These are phyloP conservation scores for Neoascia interrupta DNA, from an alignment of 2,888 invertebrate genomes.

Conservation along the genomic window DNA sequence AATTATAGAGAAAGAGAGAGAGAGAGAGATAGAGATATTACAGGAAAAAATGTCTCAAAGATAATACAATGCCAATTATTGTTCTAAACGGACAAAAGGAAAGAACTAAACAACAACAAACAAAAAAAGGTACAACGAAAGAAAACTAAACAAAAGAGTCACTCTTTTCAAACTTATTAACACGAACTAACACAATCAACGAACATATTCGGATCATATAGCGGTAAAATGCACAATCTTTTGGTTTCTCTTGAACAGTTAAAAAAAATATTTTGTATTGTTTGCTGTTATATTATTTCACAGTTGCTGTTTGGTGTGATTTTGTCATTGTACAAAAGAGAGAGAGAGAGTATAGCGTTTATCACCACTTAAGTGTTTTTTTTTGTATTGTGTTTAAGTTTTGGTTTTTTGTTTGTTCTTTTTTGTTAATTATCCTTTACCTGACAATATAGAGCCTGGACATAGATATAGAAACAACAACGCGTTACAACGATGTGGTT, in stretches of 20 bases:
- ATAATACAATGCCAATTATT: conserved; percentile 36
- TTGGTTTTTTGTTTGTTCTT: conserved; percentile 56
- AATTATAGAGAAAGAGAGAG: conserved; percentile 31
- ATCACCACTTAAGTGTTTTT: conserved; percentile 57
- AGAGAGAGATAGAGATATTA: conserved; percentile 25
- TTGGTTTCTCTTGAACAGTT: conserved; percentile 23
- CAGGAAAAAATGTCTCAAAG: conserved; percentile 18
- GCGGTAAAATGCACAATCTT: conserved; percentile 63
- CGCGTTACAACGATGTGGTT: conserved; percentile 63
- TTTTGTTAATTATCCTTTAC: conserved; percentile 75
- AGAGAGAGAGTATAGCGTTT: conserved; percentile 5
- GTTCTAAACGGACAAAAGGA: conserved; percentile 13
- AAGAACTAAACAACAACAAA: conserved; percentile 29
- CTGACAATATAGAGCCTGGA: conserved; percentile 80
- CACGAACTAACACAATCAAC: conserved; percentile 68
- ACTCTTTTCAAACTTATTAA: conserved; percentile 42
- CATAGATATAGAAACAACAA: conserved; percentile 67
- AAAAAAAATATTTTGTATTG: conserved; percentile 22
- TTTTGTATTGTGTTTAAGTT: conserved; percentile 59
- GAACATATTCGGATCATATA: conserved; percentile 68
- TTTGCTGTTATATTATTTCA: background rate
- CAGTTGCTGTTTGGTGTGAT: conserved; percentile 18
- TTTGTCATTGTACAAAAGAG: conserved; percentile 19
- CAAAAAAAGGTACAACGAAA: conserved; percentile 12
- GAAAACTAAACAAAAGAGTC: conserved; percentile 9